phyloP scores from a whole-genome alignment of 2,888 invertebrate genomes.

The Mythimna loreyi region DNA sequence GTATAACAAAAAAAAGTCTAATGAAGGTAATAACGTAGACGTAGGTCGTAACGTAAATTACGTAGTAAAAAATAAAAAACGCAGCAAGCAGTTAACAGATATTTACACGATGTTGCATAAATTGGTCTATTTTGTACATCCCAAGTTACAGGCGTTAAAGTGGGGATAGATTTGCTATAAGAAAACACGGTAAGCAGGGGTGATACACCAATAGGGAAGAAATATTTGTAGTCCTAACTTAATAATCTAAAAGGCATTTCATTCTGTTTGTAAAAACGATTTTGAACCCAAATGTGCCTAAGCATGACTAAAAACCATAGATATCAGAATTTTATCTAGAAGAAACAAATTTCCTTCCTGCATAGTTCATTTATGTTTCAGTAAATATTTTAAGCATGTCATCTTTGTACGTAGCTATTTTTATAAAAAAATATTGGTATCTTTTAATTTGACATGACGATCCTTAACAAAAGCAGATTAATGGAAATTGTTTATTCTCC shows the following conservation, averaged over 20 bases:
- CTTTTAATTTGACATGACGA: neutral
- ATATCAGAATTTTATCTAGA: constrained; percentile 1
- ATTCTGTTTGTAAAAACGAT: neutral
- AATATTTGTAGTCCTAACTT: too few relatives aligned
- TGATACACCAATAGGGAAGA: too few relatives aligned
- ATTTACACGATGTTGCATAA: too few relatives aligned
- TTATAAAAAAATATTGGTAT: neutral
- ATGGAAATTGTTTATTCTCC: constrained; percentile 8
- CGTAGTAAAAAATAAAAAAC: too few relatives aligned
- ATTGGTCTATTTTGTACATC: too few relatives aligned
- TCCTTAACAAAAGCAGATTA: neutral
- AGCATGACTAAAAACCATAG: neutral
- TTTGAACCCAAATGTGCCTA: neutral
- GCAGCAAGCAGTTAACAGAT: too few relatives aligned
- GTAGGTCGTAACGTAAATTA: too few relatives aligned
- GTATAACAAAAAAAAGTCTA: too few relatives aligned
- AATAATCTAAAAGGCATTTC: neutral
- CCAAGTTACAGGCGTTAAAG: too few relatives aligned
- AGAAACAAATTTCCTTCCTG: constrained; percentile 6
- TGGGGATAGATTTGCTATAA: too few relatives aligned
- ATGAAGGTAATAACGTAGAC: too few relatives aligned
- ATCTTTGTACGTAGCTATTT: neutral
- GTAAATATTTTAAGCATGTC: neutral
- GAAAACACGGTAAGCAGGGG: too few relatives aligned
- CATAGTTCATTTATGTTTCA: neutral